Conservation (phyloP, 2,113 vertebrate species). For the Megaceryle torquata region DNA sequence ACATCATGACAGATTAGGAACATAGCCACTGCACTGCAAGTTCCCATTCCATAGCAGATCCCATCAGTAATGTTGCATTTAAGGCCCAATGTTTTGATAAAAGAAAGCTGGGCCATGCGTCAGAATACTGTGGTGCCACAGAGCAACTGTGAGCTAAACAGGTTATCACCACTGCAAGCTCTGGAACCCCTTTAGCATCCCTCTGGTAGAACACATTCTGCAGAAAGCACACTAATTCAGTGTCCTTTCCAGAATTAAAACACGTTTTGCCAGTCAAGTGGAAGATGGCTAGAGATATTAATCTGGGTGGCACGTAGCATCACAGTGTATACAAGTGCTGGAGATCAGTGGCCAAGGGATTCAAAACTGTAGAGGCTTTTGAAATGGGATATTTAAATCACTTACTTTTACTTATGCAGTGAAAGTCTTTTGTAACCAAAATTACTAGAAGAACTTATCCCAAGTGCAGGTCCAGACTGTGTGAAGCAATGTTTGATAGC, state of each 20-base stretch:
- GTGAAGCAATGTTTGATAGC: background rate
- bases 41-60: background rate
- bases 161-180: background rate
- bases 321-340: background rate
- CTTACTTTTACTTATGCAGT: background rate
- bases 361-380: background rate
- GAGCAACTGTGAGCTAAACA: background rate
- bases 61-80: background rate
- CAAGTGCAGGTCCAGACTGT: background rate
- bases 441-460: background rate
- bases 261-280: background rate
- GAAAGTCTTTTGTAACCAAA: background rate
- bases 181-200: background rate
- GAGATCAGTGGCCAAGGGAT: background rate
- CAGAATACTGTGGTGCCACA: background rate
- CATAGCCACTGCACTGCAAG: background rate
- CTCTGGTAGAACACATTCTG: background rate
- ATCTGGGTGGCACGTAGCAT: background rate
- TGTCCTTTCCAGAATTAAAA: background rate
- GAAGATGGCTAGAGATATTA: background rate
- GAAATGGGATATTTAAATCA: background rate
- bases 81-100: background rate
- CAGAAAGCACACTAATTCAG: background rate
- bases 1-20: background rate
- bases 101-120: background rate